Evolutionary conservation across 1,140 invertebrate genomes (phyloP), one percentile per base, ranked within the genome.

Genomic region (Musca vetustissima): DNA sequence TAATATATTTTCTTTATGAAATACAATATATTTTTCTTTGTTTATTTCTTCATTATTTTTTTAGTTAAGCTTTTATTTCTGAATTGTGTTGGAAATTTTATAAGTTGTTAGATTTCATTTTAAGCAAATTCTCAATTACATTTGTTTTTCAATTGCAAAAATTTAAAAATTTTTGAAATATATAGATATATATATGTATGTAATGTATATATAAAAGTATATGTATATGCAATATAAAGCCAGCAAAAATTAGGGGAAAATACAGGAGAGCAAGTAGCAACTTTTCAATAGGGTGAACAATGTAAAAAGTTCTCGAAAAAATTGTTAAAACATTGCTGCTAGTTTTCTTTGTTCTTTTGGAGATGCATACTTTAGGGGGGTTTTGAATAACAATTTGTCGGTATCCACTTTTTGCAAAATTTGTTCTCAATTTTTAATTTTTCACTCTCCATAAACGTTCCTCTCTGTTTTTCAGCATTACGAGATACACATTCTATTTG

Each of bases 21-120:
- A 21, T 69, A 75, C 66, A 65, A 72, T 74, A 69, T n/a, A 57
- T 72, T 74, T 73, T 71, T 74, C 8, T 3, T 28, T 28, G 28
- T 28, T 28, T 3, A 4, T 69, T 74, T 74, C 76, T 76, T 72
- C 70, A 74, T 78, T 74, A 78, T 78, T 76, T n/a, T n/a, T 74
- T 78, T 78, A 75, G 75, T 76, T 78, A 78, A 78, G 75, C 76
- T 76, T 78, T 76, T n/a, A n/a, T n/a, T n/a, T 76, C 76, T 73
- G 76, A 78, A 78, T 71, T 73, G 76, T 73, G 71, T 76, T 71
- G 69, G 69, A 69, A 76, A 73, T 74, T n/a, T 71, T 78, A 74
- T 66, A 19, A 65, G n/a, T 69, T 32, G 66, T 67, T 32, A 32
- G 28, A 32, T 43, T 13, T 71, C 32, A 7, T 59, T 59, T 32